A percentile compares a stretch with the other conserved stretches of the same genome.
These are phyloP conservation scores for Ictalurus punctatus DNA, from an alignment of 2,113 vertebrate genomes.

Conservation along the genomic window DNA sequence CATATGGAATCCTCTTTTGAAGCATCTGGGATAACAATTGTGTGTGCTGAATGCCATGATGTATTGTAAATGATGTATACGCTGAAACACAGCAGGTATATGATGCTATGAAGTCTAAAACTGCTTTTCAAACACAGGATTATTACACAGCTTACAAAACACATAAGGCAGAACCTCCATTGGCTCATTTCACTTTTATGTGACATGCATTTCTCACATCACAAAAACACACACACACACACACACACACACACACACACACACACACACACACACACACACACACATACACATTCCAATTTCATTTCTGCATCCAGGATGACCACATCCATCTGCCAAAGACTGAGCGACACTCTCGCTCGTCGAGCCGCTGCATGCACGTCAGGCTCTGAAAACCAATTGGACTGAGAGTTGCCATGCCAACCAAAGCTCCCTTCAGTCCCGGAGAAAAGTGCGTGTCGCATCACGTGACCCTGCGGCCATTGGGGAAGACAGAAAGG, in stretches of 20 bases:
- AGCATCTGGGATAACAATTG: background rate
- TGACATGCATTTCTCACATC: background rate
- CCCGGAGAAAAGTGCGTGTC: slow-evolving; percentile 44
- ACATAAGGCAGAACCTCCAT: background rate
- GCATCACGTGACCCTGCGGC: slow-evolving; percentile 49
- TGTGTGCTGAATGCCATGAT: background rate
- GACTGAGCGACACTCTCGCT: slow-evolving; percentile 13
- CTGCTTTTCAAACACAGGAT: background rate
- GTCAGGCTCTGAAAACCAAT: slow-evolving; percentile 39
- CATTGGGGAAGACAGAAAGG: slow-evolving; percentile 46
- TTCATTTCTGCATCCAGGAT: slow-evolving; percentile 12
- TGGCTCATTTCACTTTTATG: background rate
- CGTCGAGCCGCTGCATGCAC: slow-evolving; percentile 35
- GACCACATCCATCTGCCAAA: slow-evolving; percentile 18
- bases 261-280: background rate
- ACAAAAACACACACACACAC: background rate
- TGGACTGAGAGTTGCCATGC: slow-evolving; percentile 50
- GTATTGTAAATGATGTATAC: background rate
- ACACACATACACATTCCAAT: background rate
- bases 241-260: background rate
- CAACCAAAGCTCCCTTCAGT: slow-evolving; percentile 52
- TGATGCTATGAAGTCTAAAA: background rate
- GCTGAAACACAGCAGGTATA: background rate
- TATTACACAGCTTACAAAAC: background rate
- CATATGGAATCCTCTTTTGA: background rate